Conservation (phyloP, 2,113 vertebrate genomes). For the mouse (Mus musculus) region DNA sequence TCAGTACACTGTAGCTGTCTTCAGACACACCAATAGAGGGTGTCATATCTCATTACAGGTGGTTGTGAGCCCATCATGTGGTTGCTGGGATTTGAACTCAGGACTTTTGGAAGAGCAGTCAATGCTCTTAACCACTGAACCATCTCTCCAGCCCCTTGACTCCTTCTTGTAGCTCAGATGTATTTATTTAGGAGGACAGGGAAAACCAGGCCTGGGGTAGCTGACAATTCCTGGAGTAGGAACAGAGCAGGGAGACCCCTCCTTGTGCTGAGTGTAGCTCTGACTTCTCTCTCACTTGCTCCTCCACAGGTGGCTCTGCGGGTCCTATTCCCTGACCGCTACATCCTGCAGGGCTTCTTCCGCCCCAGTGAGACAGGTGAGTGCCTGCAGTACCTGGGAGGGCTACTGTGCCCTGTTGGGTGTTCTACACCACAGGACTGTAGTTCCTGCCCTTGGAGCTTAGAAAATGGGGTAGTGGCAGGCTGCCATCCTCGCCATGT, state of each 20-base stretch:
- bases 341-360: slow-evolving; percentile 96
- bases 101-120: too few relatives aligned
- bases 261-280: neutral
- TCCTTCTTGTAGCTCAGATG: neutral
- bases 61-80: too few relatives aligned
- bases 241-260: fast-evolving
- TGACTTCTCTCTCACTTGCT: neutral
- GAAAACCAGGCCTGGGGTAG: too few relatives aligned
- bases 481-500: fast-evolving
- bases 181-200: too few relatives aligned
- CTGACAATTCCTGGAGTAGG: neutral
- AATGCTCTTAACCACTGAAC: too few relatives aligned
- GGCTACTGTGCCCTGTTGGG: too few relatives aligned
- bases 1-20: too few relatives aligned
- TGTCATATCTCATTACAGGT: too few relatives aligned
- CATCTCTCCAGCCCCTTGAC: too few relatives aligned
- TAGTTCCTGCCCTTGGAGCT: too few relatives aligned
- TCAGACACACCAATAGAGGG: too few relatives aligned
- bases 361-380: slow-evolving; percentile 93
- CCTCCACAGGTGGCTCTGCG: slow-evolving; percentile 92
- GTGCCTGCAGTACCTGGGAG: neutral
- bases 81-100: too few relatives aligned
- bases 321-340: slow-evolving; percentile 95
- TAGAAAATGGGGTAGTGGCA: neutral
- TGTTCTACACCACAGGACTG: neutral